Evolutionary conservation across 2,113 vertebrate genomes (phyloP).

Genomic region (Gavia stellata): DNA sequence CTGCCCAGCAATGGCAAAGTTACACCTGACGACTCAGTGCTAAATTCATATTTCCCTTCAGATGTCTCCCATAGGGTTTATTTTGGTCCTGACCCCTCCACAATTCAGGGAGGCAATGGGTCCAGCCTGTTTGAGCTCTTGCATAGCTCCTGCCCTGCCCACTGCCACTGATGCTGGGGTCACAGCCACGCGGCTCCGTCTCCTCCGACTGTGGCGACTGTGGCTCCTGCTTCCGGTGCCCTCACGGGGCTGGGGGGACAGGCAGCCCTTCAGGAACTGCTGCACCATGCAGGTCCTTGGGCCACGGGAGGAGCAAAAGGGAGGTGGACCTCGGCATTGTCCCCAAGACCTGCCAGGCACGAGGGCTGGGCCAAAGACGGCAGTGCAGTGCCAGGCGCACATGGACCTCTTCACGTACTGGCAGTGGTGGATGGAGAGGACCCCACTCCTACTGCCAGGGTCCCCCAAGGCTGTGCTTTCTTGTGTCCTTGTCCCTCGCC

Average conservation of each 20-base stretch:
- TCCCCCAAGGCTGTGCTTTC: background rate
- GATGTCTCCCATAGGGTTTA: background rate
- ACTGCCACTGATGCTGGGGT: background rate
- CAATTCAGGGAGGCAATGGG: fast-evolving
- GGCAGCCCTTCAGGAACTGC: background rate
- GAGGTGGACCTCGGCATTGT: background rate
- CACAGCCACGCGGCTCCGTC: background rate
- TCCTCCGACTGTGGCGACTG: background rate
- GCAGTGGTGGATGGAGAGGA: background rate
- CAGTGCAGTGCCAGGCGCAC: fast-evolving
- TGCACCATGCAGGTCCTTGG: fast-evolving
- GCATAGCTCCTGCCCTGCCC: background rate
- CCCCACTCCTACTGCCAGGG: background rate
- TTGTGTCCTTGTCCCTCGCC: background rate
- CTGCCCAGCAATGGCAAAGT: background rate
- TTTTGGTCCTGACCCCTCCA: background rate
- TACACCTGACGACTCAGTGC: background rate
- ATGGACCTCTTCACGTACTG: background rate
- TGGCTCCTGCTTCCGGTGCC: fast-evolving
- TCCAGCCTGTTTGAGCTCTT: background rate
- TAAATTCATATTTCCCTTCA: background rate
- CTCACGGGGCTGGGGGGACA: background rate
- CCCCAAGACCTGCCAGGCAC: background rate
- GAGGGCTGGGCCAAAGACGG: background rate
- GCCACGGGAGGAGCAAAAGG: fast-evolving